A percentile compares a stretch with the other conserved stretches of the same genome.
phyloP scores from a whole-genome alignment of 2,888 invertebrate species.

The Protophormia terraenovae region DNA sequence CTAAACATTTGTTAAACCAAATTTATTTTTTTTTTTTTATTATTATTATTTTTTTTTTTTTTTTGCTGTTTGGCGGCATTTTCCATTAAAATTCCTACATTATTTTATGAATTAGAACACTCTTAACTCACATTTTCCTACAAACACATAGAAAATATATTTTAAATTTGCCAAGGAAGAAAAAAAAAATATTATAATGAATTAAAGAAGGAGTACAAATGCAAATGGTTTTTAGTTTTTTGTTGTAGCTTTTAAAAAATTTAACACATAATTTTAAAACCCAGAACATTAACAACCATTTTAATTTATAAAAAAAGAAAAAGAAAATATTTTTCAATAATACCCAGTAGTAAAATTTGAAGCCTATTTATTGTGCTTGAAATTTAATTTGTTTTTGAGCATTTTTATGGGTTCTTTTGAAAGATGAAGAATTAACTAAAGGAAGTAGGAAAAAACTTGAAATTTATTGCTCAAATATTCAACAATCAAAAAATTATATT shows the following conservation, averaged over 20 bases:
- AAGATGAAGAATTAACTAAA: background rate
- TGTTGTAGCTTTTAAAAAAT: constrained; percentile 68
- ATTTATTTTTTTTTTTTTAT: constrained; percentile 66
- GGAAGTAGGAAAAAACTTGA: background rate
- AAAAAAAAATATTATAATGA: constrained; percentile 72
- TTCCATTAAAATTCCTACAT: constrained; percentile 79
- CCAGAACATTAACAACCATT: constrained; percentile 41
- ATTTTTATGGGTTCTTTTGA: constrained; percentile 25
- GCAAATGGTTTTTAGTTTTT: constrained; percentile 79
- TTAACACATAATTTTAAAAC: constrained; percentile 22
- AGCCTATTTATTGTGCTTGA: constrained; percentile 9
- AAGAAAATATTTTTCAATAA: constrained; percentile 35
- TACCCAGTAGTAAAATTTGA: constrained; percentile 42
- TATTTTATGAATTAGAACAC: constrained; percentile 67
- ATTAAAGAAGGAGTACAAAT: constrained; percentile 75
- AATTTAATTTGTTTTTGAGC: background rate
- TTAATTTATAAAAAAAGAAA: background rate
- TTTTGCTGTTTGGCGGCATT: constrained; percentile 73
- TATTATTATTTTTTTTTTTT: too few species aligned
- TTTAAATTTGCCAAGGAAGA: constrained; percentile 15
- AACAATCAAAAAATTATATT: too few species aligned
- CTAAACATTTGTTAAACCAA: constrained; percentile 71
- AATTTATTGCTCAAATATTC: background rate
- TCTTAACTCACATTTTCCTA: constrained; percentile 51
- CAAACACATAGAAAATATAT: background rate